Evolutionary conservation across 2,797 vertebrate species (phyloP), one percentile per base, ranked within the genome.

Genomic region (Malacoctenus gilli): DNA sequence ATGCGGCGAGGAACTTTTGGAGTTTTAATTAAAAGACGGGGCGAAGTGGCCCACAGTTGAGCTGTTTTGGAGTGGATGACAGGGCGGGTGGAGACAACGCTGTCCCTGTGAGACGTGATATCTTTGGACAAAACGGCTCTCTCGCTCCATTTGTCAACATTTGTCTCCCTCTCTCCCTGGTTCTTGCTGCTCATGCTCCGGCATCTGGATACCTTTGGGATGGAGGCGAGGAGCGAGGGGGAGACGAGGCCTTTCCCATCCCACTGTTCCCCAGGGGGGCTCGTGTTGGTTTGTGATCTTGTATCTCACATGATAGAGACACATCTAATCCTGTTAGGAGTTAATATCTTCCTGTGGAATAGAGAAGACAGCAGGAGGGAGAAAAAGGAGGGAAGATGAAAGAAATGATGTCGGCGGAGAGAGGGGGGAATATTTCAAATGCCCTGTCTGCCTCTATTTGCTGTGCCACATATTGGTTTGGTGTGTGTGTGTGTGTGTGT

Each of bases 251-350:
- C 59, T 79, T 77, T 75, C 75, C 76, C 53, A 41, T 83, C 57
- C 66, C 20, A 2, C 66, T 25, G 21, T 48, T 86, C 80, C 77
- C 81, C 75, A 42, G 81, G 75, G 79, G 59, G 70, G 46, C 21
- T 4, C n/a, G 55, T 38, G 62, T 73, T 66, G 74, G 62, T 87
- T 83, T 88, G 81, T 88, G 79, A 89, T 88, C 77, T 84, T 72
- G 67, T 75, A 69, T 80, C 83, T 90, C 87, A 90, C 84, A 88
- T 89, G 88, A 90, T 80, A 71, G 75, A 87, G 75, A 87, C 64
- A 71, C 72, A 85, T 85, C 77, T 90, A 91, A 90, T 91, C 88
- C 87, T 87, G 81, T 91, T 89, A 88, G 80, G 72, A 54, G 49
- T 75, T 70, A 68, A 84, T 79, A 66, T 90, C 78, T 66, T 89